phyloP scores from a whole-genome alignment of 2,113 vertebrate genomes.

The Deroptyus accipitrinus region DNA sequence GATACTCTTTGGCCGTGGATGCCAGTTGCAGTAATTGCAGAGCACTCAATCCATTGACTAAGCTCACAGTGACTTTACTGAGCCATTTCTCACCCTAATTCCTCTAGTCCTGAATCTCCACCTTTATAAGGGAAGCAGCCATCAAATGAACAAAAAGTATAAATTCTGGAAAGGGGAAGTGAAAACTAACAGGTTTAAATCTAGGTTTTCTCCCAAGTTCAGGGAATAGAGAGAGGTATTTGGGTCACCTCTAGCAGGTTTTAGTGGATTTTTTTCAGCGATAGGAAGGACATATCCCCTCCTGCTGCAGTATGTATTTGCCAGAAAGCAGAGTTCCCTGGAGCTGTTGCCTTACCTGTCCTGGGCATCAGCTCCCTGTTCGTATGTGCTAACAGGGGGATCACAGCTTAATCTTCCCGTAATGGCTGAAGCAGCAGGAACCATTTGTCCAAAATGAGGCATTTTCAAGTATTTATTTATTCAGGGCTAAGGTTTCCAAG shows the following conservation, averaged over 20 bases:
- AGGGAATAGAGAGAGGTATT: background rate
- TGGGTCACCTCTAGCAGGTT: background rate
- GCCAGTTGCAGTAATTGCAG: background rate
- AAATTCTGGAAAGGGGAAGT: background rate
- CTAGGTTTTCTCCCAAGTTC: background rate
- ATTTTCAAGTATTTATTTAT: background rate
- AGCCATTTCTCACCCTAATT: background rate
- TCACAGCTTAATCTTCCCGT: background rate
- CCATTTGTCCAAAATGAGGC: background rate
- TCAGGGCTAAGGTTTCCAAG: background rate
- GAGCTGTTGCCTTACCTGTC: background rate
- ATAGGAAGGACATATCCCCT: background rate
- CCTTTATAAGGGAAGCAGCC: background rate
- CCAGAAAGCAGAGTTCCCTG: background rate
- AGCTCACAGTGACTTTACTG: background rate
- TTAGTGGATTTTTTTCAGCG: background rate
- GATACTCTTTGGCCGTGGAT: accelerated
- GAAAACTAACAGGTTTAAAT: background rate
- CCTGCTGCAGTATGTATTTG: background rate
- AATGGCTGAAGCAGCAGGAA: background rate
- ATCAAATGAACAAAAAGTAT: background rate
- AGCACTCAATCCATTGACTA: background rate
- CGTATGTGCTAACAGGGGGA: background rate
- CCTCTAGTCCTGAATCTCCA: background rate
- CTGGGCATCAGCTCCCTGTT: background rate